Base-by-base conservation (phyloP, 2,113 vertebrate species). In the Piaya cayana region DNA sequence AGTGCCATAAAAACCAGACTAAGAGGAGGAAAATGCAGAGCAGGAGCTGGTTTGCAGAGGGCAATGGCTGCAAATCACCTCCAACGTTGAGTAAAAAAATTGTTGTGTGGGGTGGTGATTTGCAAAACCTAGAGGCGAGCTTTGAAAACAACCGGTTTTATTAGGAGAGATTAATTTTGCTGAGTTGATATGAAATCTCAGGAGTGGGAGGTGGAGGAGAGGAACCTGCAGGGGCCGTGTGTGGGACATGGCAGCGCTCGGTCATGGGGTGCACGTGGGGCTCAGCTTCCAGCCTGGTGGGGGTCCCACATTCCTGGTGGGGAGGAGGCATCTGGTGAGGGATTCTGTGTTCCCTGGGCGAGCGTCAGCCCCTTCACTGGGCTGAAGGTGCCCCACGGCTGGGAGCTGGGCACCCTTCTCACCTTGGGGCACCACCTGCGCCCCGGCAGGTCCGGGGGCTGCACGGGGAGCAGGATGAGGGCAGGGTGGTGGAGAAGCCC, bases 61-160 rank as follows among this genome's bases (percentile, higher is more conserved):
- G 34, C 11, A 21, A 42, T 22, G 53, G 76, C 83, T 94, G 92
- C 78, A 90, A 93, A 94, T 88, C 74, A 74, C 71, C 78, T 64
- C 88, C 36, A 55, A 83, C 0, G 2, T 68, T 20, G 72, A 68
- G 52, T 68, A 93, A 96, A 94, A 82, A 91, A 86, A 88, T 76
- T 30, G 77, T 88, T 71, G 56, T 34, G 76, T 39, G 72, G 29
- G n/a, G 43, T 3, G 75, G 82, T 81, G 60, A 78, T 84, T 86
- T 85, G 87, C 87, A 75, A 70, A 88, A 77, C 59, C 92, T 34
- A 29, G 70, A 86, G 79, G 79, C 50, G 2, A 85, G 64, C 59
- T 82, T 80, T 69, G 82, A 85, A 86, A 93, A 32, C 52, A 92
- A 69, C 55, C n/a, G 82, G 53, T 75, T 96, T 96, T 94, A 91